phyloP scores from a whole-genome alignment of 1,140 invertebrate species.

The Metopolophium dirhodum region DNA sequence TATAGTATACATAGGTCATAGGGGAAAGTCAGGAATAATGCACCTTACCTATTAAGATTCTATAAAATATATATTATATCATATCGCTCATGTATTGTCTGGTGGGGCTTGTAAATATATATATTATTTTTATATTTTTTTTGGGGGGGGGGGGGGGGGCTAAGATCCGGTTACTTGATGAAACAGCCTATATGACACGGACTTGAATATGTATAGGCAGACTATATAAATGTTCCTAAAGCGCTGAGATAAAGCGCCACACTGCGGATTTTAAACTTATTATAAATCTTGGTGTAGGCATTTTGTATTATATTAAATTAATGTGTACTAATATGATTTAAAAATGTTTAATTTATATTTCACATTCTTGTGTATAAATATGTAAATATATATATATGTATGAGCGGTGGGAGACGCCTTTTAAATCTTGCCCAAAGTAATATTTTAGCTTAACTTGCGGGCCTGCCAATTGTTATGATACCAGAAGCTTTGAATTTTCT shows the following conservation, averaged over 20 bases:
- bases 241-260: neutral
- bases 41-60: neutral
- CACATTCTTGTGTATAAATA: neutral
- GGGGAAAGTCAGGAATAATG: neutral
- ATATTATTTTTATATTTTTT: no score
- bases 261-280: neutral
- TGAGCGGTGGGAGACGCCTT: neutral
- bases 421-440: neutral
- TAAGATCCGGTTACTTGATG: no score
- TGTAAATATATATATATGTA: neutral
- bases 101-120: no score
- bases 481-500: neutral
- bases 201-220: no score
- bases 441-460: neutral
- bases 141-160: no score
- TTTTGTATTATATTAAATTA: neutral
- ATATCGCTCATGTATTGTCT: no score
- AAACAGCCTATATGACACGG: no score
- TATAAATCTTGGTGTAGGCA: neutral
- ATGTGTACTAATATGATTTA: neutral
- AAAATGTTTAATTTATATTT: neutral
- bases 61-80: no score
- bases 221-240: neutral
- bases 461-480: neutral
- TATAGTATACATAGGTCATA: no score